phyloP scores from a whole-genome alignment of 2,113 vertebrate species.

The Sturnus vulgaris region DNA sequence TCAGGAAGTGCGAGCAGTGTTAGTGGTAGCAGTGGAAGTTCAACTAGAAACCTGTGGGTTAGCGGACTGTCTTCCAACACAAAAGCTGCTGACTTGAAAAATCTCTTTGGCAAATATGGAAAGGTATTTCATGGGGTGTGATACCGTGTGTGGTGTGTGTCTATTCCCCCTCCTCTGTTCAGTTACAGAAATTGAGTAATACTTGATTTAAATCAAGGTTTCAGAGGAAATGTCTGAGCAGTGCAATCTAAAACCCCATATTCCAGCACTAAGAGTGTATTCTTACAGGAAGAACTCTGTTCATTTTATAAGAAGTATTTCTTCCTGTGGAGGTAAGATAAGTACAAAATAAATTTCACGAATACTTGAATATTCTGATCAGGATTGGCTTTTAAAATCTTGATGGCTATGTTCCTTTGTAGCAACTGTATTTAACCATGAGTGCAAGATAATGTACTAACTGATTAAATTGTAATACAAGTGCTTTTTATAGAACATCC shows the following conservation, averaged over 20 bases:
- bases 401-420: neutral
- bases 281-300: neutral
- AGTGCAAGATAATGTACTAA: neutral
- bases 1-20: constrained; percentile 77
- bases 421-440: neutral
- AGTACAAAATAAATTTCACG: neutral
- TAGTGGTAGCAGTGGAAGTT: constrained; percentile 81
- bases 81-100: constrained; percentile 97
- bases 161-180: neutral
- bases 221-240: neutral
- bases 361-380: neutral
- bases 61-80: constrained; percentile 96
- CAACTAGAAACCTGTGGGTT: constrained; percentile 93
- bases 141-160: neutral
- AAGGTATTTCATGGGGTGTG: constrained; percentile 79
- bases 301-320: neutral
- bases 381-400: neutral
- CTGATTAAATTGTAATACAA: neutral
- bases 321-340: neutral
- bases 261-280: neutral
- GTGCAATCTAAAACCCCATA: neutral
- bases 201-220: neutral
- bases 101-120: constrained; percentile 97
- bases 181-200: neutral
- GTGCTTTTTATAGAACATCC: neutral